Conservation (phyloP, 1,140 invertebrate species). For the Calosoma granatense region DNA sequence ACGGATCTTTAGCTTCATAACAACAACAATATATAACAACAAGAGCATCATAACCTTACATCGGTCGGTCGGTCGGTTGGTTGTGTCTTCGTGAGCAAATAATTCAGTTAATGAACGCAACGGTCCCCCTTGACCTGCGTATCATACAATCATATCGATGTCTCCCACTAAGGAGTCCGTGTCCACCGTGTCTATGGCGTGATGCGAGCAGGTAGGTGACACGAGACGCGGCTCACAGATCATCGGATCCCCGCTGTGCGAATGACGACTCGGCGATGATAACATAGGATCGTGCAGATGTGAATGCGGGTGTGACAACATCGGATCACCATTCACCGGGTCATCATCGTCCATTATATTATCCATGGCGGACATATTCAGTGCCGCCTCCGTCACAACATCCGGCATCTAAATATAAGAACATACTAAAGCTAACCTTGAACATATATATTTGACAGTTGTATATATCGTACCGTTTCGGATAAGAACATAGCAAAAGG, state of each 20-base stretch:
- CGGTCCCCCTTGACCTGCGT: no score
- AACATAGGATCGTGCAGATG: conserved; percentile 13
- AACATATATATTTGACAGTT: conserved; percentile 2
- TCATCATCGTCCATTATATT: conserved; percentile 77
- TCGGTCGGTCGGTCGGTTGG: no score
- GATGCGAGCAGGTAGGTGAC: conserved; percentile 24
- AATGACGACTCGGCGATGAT: conserved; percentile 23
- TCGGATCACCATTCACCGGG: conserved; percentile 52
- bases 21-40: no score
- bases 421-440: conserved; percentile 16
- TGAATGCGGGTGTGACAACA: conserved; percentile 38
- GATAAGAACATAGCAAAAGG: conserved; percentile 23
- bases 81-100: no score
- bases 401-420: conserved; percentile 51
- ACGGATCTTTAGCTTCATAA: no score
- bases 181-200: conserved; percentile 30
- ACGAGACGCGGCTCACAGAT: conserved; percentile 28
- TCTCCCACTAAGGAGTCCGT: conserved; percentile 27
- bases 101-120: no score
- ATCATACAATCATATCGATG: conserved; percentile 36
- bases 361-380: conserved; percentile 61
- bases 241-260: conserved; percentile 23
- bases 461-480: conserved; percentile 20
- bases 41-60: no score
- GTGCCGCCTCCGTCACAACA: conserved; percentile 41